A percentile compares a stretch with the other conserved stretches of the same genome.
These are phyloP conservation scores for Alfaro cultratus DNA, from an alignment of 2,797 vertebrate species.

Conservation along the genomic window DNA sequence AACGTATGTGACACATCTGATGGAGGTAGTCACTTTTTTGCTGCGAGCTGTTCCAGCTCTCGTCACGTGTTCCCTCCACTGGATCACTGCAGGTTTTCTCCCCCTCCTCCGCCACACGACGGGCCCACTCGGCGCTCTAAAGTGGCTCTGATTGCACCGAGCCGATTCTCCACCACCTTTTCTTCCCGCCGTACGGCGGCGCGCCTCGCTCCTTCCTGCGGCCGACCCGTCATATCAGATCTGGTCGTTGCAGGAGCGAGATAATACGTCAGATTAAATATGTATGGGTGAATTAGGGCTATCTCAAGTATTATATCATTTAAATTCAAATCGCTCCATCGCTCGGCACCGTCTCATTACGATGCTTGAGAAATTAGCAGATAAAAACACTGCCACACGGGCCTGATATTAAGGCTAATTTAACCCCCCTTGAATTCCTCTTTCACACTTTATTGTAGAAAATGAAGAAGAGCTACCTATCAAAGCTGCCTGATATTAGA, in stretches of 20 bases:
- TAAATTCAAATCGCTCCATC: conserved; percentile 85
- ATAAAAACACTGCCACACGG: conserved; percentile 81
- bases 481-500: conserved; percentile 49
- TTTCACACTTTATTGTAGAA: conserved; percentile 54
- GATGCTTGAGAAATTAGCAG: conserved; percentile 81
- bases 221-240: conserved; percentile 74
- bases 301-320: conserved; percentile 86
- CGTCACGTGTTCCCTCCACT: neutral
- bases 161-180: conserved; percentile 63
- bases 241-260: conserved; percentile 75
- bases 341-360: conserved; percentile 80
- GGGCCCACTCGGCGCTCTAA: conserved; percentile 41
- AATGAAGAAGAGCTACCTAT: conserved; percentile 58
- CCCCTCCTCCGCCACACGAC: conserved; percentile 6
- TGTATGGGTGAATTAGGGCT: conserved; percentile 85
- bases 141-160: conserved; percentile 61
- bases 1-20: neutral
- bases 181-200: conserved; percentile 30
- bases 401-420: conserved; percentile 76
- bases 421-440: conserved; percentile 56
- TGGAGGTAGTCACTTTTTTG: neutral
- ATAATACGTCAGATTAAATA: conserved; percentile 87
- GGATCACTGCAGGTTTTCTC: conserved; percentile 1
- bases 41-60: conserved; percentile 9
- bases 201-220: conserved; percentile 53